Base-by-base conservation (phyloP, 2,797 vertebrate genomes). In the Myripristis murdjan region DNA sequence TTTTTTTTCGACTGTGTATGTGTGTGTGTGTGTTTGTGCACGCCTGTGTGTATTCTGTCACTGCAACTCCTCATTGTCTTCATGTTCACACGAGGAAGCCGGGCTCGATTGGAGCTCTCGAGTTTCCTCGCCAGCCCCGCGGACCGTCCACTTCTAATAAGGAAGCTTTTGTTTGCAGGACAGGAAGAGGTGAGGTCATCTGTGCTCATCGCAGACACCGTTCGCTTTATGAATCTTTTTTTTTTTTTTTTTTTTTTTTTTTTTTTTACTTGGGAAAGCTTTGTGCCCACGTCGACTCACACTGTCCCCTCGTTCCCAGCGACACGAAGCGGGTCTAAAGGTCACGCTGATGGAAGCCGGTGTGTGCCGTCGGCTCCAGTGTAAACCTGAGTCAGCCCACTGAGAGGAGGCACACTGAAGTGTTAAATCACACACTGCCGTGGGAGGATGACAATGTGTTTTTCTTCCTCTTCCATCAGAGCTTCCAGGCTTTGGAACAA, bases 101-200 rank as follows among this genome's bases (percentile, higher is more conserved):
- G 23, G 15, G 60, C n/a, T n/a, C n/a, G 56, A 56, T 63, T 65
- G 54, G 7, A 66, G 49, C 23, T 44, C 60, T 75, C 31, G 5
- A 28, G 75, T 73, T 66, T 68, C 46, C 52, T 9, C n/a, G 52
- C 24, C 52, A 20, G 77, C 67, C 18, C 52, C 12, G 9, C 4
- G 6, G 35, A 51, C 46, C 61, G 28, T 70, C 57, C 51, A 52
- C 67, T 72, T 51, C 33, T 60, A 71, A 70, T 81, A 77, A 83
- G 83, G 69, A 91, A 77, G 72, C 77, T 91, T 87, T 90, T 79
- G 85, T 91, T 90, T 77, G 57, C 56, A 64, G 57, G 37, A 2
- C 83, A 85, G 84, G 85, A 85, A 80, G 70, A 84, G 81, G 80
- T 91, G 88, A 93, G 90, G 85, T 93, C 90, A 92, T 85, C 79